Base-by-base conservation (phyloP, 2,113 vertebrate genomes). In the Heliornis fulica region DNA sequence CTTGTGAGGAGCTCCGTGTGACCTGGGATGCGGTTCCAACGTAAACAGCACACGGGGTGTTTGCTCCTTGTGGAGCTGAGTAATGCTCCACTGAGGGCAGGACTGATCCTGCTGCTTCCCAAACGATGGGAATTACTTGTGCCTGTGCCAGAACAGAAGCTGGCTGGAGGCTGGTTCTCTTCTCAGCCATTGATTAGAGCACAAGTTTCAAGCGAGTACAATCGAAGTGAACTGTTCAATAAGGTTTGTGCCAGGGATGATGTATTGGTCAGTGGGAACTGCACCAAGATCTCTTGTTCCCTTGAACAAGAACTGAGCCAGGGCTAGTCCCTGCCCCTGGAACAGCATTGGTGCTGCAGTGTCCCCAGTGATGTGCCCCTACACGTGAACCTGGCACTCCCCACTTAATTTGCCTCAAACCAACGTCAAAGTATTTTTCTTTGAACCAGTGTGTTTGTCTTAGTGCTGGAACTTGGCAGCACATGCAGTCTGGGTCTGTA, bases 121-220 rank as follows among this genome's bases (percentile, higher is more conserved):
- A 5, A 68, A 74, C 10, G 3, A 23, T 18, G 79, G 92, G 92
- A 74, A 83, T 85, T 60, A 29, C 51, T 56, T 1, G 11, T 71
- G 83, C 83, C 45, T 22, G 83, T 38, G 92, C 79, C 72, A 71
- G 94, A 84, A 48, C 85, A 77, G 78, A 54, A 43, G 38, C 10
- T 16, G 61, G 20, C 94, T 69, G 83, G 51, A 18, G 81, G 76
- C 76, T 46, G 81, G 36, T 76, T 89, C 64, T 18, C 88, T 92
- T 40, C 40, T 91, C 41, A 3, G 5, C 29, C 43, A 61, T 92
- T 28, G 92, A 93, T 88, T 65, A 34, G 17, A 43, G 71, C 41
- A 86, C n/a, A 5, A 38, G 78, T 57, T 93, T 50, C 32, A 63
- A 65, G 68, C 72, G 86, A 88, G 83, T 80, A 90, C 90, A 83